These are phyloP conservation scores for Patiria pectinifera DNA, from an alignment of 53 echinoderm and acorn worm species.

Conservation along the genomic window DNA sequence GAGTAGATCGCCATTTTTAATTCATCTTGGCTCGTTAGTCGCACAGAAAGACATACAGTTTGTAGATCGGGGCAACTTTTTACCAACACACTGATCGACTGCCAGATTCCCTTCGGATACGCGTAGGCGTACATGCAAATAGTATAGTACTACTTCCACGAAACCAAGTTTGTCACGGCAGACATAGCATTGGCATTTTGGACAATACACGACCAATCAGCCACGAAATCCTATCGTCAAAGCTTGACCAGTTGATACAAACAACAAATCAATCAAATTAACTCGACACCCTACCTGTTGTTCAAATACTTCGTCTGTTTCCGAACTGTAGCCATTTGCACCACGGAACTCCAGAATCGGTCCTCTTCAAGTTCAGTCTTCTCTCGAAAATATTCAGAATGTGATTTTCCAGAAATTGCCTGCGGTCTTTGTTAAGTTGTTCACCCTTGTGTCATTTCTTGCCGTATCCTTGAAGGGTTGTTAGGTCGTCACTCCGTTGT, in stretches of 20 bases:
- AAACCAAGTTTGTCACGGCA: too few species aligned
- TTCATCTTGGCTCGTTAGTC: too few species aligned
- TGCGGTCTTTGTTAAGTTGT: neutral
- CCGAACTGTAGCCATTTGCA: neutral
- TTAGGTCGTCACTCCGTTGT: neutral
- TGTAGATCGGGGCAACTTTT: too few species aligned
- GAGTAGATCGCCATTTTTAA: too few species aligned
- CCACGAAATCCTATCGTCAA: neutral
- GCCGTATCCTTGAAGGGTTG: neutral
- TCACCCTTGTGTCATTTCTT: neutral
- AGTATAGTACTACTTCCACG: too few species aligned
- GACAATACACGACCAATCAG: too few species aligned
- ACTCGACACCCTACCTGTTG: neutral
- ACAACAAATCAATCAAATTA: neutral
- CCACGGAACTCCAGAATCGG: neutral
- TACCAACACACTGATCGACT: too few species aligned
- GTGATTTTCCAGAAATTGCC: neutral
- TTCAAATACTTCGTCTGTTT: neutral
- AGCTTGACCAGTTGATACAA: neutral
- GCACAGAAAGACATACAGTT: too few species aligned
- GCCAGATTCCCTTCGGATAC: too few species aligned
- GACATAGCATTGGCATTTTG: too few species aligned
- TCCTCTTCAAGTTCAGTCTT: neutral
- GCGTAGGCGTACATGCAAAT: too few species aligned
- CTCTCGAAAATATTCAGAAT: neutral